Base-by-base conservation (phyloP, 2,113 vertebrate species). In the Ondatra zibethicus region DNA sequence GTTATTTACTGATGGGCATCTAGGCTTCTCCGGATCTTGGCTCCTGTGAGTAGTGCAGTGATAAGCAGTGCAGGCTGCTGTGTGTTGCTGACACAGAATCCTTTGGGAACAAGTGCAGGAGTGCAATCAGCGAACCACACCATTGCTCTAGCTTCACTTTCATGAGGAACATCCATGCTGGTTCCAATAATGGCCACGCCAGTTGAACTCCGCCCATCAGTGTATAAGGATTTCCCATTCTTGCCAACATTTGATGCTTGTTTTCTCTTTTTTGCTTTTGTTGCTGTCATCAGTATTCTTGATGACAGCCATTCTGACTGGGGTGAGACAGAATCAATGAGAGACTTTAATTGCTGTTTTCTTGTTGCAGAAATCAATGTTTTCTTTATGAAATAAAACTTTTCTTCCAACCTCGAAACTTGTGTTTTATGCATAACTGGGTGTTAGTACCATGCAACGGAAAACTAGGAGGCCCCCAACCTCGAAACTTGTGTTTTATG, bases 361-460 rank as follows among this genome's bases (percentile, higher is more conserved):
- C 58, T 88, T 86, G 77, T 89, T 91, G 33, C 66, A 88, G 19
- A 91, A 92, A 91, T 66, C 50, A 76, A 47, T 70, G 68, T 4
- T 76, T 95, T 61, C 76, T 91, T 87, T 50, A 68, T 23, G 16
- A 82, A 88, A 45, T 77, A 55, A 7, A 50, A 75, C 25, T 77
- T 94, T 47, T 50, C 45, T 50, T 33, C 77, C 39, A 73, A 86
- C 88, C n/a, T 88, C 31, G 93, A 52, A 72, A 47, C 11, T 73
- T 70, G 42, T 75, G 45, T 88, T 47, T 93, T 31, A 89, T 86
- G 85, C 86, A 96, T 7, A 39, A 70, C 29, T 72, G 23, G 6
- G 23, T 93, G 47, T 17, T 73, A 45, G n/a, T 55, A 76, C 16
- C 27, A 13, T 36, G 3, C 72, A 87, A 25, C 73, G 52, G 39